Evolutionary conservation across 2,888 invertebrate species (phyloP).

Genomic region (Molorchus minor): DNA sequence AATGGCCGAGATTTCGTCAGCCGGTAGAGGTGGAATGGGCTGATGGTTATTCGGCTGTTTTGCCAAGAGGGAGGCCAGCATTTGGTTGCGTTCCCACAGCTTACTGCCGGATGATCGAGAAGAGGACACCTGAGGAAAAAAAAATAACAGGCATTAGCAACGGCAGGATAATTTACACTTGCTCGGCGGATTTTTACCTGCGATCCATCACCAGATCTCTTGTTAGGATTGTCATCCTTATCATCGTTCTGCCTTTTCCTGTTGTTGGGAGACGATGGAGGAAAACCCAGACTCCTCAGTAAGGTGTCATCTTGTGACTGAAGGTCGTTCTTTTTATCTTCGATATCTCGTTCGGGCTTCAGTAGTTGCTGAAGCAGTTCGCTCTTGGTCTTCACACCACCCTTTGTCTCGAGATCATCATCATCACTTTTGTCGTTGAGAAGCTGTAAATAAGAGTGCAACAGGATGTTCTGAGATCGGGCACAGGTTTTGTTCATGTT

Average conservation of each 20-base stretch:
- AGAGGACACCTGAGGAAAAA: slow-evolving; percentile 57
- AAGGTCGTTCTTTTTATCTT: slow-evolving; percentile 61
- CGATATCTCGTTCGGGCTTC: slow-evolving; percentile 61
- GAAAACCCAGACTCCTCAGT: slow-evolving; percentile 68
- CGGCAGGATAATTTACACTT: not conserved
- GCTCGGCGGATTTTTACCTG: slow-evolving; percentile 44
- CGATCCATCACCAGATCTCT: slow-evolving; percentile 61
- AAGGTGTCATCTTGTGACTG: slow-evolving; percentile 66
- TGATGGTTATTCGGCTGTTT: slow-evolving; percentile 71
- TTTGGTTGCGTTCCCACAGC: slow-evolving; percentile 84
- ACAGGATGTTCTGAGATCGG: too few species aligned
- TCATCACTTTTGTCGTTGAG: slow-evolving; percentile 85
- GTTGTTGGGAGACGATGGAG: slow-evolving; percentile 67
- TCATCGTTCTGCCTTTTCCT: slow-evolving; percentile 74
- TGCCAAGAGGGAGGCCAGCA: slow-evolving; percentile 83
- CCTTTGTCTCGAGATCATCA: slow-evolving; percentile 72
- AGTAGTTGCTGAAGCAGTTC: slow-evolving; percentile 71
- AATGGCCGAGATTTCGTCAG: slow-evolving; percentile 72
- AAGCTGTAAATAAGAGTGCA: too few species aligned
- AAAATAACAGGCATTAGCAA: slow-evolving; percentile 3
- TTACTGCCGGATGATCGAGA: slow-evolving; percentile 66
- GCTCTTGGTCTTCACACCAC: slow-evolving; percentile 69
- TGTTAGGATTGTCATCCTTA: slow-evolving; percentile 65
- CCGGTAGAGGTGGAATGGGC: slow-evolving; percentile 73
- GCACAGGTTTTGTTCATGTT: not conserved